phyloP scores from a whole-genome alignment of 2,888 invertebrate genomes.

The Hemaris fuciformis region DNA sequence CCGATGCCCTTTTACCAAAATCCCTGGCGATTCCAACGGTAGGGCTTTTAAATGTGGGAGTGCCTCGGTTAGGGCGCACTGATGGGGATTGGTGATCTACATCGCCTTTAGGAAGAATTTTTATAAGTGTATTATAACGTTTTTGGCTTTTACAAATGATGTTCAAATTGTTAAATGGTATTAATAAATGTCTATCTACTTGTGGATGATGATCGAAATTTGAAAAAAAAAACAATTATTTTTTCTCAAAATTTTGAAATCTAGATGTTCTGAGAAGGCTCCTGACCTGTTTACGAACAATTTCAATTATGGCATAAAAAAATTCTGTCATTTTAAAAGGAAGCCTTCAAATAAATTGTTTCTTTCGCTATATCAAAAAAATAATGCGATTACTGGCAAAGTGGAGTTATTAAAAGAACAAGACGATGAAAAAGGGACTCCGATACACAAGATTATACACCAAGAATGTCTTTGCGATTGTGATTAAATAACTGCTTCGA shows the following conservation, averaged over 20 bases:
- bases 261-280: too few species aligned
- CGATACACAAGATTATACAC: neutral
- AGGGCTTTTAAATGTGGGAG: conserved; percentile 70
- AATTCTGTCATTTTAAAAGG: neutral
- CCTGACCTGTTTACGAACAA: too few species aligned
- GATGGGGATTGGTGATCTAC: conserved; percentile 52
- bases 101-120: conserved; percentile 58
- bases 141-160: too few species aligned
- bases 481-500: conserved; percentile 10
- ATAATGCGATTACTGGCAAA: neutral
- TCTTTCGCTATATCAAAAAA: neutral
- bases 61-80: conserved; percentile 55
- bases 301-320: neutral
- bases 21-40: conserved; percentile 68
- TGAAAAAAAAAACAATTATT: too few species aligned
- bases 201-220: too few species aligned
- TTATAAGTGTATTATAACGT: conserved; percentile 20
- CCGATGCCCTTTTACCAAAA: conserved; percentile 71
- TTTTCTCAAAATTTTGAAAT: too few species aligned
- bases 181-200: too few species aligned
- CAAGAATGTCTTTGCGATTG: neutral
- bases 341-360: neutral
- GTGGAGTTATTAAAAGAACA: neutral
- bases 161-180: too few species aligned
- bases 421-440: neutral